Evolutionary conservation across 2,888 invertebrate genomes (phyloP).

Genomic region (Dryobotodes eremita): DNA sequence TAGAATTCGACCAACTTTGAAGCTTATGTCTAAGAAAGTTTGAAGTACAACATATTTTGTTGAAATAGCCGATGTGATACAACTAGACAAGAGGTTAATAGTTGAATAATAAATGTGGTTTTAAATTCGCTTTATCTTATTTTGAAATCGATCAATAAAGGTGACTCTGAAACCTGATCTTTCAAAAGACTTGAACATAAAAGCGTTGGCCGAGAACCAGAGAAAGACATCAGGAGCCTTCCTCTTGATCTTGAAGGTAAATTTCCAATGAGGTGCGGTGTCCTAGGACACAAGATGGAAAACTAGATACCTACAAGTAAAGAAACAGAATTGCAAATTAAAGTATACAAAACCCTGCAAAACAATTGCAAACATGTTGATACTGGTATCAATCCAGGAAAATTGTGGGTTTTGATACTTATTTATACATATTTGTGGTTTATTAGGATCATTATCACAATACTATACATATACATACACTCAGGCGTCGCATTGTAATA

Average conservation of each 20-base stretch:
- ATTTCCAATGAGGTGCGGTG: neutral
- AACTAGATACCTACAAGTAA: neutral
- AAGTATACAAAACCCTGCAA: too few species aligned
- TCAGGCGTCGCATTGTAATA: neutral
- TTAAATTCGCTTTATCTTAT: neutral
- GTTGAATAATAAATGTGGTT: neutral
- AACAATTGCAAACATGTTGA: neutral
- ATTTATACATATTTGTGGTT: slow-evolving; percentile 40
- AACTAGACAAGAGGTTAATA: neutral
- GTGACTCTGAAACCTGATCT: neutral
- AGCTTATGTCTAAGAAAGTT: neutral
- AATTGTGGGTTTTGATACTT: slow-evolving; percentile 12
- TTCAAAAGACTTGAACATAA: neutral
- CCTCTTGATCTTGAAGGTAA: neutral
- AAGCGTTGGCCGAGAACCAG: too few species aligned
- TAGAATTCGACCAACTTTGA: too few species aligned
- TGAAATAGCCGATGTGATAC: too few species aligned
- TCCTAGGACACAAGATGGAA: neutral
- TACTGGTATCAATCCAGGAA: slow-evolving; percentile 47
- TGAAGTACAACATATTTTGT: too few species aligned
- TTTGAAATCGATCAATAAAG: neutral
- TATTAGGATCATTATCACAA: slow-evolving; percentile 9
- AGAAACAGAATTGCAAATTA: neutral
- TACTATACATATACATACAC: neutral
- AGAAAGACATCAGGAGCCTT: neutral